Evolutionary conservation across 2,113 vertebrate species (phyloP).

Genomic region (Scortum barcoo): DNA sequence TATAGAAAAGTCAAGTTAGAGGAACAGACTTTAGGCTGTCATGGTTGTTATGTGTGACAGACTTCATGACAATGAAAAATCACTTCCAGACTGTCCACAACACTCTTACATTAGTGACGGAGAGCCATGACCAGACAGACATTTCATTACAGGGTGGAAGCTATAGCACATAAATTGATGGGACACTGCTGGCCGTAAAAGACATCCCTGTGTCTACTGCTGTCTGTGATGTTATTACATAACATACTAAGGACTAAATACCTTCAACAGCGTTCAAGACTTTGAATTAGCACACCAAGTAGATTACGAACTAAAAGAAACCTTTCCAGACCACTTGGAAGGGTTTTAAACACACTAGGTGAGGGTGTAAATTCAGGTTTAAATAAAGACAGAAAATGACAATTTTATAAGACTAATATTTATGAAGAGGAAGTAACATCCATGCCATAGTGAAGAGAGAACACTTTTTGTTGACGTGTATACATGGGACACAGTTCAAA

Average conservation of each 20-base stretch:
- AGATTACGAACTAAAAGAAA: slow-evolving; percentile 40
- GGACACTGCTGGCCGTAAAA: background rate
- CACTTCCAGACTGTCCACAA: slow-evolving; percentile 57
- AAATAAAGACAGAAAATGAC: background rate
- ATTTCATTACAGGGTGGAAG: slow-evolving; percentile 32
- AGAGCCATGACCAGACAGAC: slow-evolving; percentile 43
- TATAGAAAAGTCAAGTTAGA: slow-evolving; percentile 42
- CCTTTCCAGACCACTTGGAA: background rate
- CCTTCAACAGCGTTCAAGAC: background rate
- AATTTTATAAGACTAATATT: background rate
- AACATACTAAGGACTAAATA: slow-evolving; percentile 31
- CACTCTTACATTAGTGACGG: slow-evolving; percentile 41
- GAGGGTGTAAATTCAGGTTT: background rate
- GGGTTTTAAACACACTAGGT: background rate
- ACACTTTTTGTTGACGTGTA: background rate
- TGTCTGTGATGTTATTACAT: slow-evolving; percentile 40
- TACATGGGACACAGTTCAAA: background rate
- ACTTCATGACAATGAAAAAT: slow-evolving; percentile 50
- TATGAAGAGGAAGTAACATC: background rate
- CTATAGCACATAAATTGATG: slow-evolving; percentile 1
- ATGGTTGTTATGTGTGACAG: slow-evolving; percentile 60
- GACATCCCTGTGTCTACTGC: background rate
- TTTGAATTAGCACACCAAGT: slow-evolving; percentile 37
- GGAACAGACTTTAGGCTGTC: slow-evolving; percentile 40
- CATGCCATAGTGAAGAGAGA: background rate